These are phyloP conservation scores for Campylomormyrus numenius DNA, from an alignment of 2,113 vertebrate species.

Conservation along the genomic window DNA sequence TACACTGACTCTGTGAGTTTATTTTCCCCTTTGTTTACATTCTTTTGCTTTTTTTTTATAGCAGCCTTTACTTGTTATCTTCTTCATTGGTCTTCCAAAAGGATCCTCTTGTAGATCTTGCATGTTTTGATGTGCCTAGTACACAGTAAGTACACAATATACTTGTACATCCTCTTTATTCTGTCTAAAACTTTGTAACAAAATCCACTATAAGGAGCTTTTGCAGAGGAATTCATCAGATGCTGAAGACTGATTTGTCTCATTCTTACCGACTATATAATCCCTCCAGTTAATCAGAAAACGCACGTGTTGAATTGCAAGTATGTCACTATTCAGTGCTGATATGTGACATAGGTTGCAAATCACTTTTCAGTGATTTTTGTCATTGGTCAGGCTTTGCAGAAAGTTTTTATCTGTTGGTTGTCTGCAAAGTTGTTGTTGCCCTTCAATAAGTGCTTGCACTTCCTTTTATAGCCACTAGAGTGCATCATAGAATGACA, in stretches of 20 bases:
- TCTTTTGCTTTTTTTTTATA: background rate
- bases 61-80: background rate
- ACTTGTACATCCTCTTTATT: background rate
- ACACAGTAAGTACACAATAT: background rate
- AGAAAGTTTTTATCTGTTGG: background rate
- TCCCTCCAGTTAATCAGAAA: background rate
- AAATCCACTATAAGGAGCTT: background rate
- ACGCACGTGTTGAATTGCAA: background rate
- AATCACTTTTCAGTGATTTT: background rate
- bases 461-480: background rate
- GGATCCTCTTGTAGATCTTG: background rate
- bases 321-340: background rate
- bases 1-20: conserved; percentile 79
- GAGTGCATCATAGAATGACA: background rate
- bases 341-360: background rate
- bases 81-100: background rate
- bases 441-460: background rate
- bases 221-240: background rate
- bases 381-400: background rate
- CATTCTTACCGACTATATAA: background rate
- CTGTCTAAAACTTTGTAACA: background rate
- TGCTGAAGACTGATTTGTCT: background rate
- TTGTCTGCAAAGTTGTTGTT: background rate
- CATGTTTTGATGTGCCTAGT: background rate
- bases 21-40: background rate